phyloP scores from a whole-genome alignment of 1,140 invertebrate genomes.

The Anagrus nilaparvatae region DNA sequence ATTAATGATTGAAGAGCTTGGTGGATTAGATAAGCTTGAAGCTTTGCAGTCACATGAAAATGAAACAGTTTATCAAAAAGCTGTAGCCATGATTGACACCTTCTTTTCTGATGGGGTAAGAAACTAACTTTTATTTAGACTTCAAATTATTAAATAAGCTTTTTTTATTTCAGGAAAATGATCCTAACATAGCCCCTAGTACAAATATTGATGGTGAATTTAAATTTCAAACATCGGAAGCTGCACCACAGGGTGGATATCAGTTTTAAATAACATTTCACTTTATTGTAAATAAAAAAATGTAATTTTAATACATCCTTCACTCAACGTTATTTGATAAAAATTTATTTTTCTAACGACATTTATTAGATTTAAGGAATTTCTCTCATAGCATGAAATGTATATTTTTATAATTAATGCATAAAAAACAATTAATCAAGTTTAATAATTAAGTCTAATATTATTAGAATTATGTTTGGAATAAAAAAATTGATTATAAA shows the following conservation, averaged over 20 bases:
- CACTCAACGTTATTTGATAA: not conserved
- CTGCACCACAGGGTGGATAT: conserved; percentile 21
- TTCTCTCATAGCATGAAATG: too few species aligned
- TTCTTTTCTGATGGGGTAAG: conserved; percentile 59
- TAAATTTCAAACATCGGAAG: conserved; percentile 26
- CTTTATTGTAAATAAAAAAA: not conserved
- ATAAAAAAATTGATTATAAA: too few species aligned
- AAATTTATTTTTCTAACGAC: not conserved
- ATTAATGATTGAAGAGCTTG: conserved; percentile 52
- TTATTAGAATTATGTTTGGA: too few species aligned
- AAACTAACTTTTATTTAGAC: not conserved
- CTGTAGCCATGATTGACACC: conserved; percentile 68
- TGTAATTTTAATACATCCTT: not conserved
- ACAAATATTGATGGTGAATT: conserved; percentile 21
- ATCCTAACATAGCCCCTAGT: conserved; percentile 16
- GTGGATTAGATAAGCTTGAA: conserved; percentile 69
- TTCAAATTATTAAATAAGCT: conserved; percentile 3
- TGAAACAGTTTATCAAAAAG: conserved; percentile 74
- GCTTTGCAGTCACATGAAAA: conserved; percentile 63
- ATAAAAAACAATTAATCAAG: too few species aligned
- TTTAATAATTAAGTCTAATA: too few species aligned
- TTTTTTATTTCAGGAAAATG: conserved; percentile 21
- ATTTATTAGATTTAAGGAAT: conserved; percentile 4
- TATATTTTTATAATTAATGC: too few species aligned
- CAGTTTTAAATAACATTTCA: conserved; percentile 19